Evolutionary conservation across 2,888 invertebrate species (phyloP).

Genomic region (Patella caerulea): DNA sequence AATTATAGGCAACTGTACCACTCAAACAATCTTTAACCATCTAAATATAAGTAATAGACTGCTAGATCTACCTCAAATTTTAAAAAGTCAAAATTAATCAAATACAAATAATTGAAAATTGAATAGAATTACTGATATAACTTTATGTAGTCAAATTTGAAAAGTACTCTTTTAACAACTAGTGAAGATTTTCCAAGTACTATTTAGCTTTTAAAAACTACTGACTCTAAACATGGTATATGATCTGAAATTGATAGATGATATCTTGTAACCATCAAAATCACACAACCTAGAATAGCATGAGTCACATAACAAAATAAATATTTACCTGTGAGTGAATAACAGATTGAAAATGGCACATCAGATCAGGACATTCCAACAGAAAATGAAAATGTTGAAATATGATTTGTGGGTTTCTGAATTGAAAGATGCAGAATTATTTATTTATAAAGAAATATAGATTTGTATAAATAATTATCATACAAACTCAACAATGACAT

Average conservation of each 20-base stretch:
- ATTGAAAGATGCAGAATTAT: conserved; percentile 29
- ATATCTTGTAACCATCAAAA: neutral
- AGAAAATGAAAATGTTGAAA: conserved; percentile 69
- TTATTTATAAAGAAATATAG: neutral
- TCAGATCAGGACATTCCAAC: conserved; percentile 64
- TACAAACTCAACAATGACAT: neutral
- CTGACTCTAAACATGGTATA: neutral
- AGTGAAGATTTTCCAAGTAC: no score
- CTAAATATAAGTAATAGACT: no score
- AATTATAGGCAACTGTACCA: no score
- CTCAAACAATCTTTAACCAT: no score
- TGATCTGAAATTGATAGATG: neutral
- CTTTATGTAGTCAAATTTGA: no score
- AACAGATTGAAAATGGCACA: conserved; percentile 63
- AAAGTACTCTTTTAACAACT: no score
- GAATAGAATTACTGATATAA: no score
- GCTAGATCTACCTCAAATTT: no score
- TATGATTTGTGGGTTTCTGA: conserved; percentile 65
- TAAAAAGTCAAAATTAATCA: no score
- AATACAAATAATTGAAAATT: no score
- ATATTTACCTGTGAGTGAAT: conserved; percentile 56
- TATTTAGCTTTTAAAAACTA: no score
- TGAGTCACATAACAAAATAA: neutral
- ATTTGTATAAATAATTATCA: neutral
- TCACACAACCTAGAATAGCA: neutral